These are phyloP conservation scores for Aporrectodea caliginosa DNA, from an alignment of 1,140 invertebrate genomes.

Conservation along the genomic window DNA sequence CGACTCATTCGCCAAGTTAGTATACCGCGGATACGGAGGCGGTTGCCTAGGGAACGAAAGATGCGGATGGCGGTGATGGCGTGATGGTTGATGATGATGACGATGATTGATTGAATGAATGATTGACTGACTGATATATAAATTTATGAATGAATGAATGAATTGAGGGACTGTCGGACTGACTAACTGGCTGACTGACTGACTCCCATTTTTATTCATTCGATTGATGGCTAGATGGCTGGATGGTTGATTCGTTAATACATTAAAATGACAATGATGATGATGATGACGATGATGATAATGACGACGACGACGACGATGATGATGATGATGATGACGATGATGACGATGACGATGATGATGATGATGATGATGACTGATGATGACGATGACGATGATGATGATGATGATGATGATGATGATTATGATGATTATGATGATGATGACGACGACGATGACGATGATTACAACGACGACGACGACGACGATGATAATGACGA, in stretches of 20 bases:
- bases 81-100: no score
- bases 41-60: no score
- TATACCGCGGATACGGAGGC: no score
- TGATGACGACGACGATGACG: background rate
- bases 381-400: background rate
- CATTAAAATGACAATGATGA: background rate
- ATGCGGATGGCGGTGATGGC: no score
- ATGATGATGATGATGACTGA: background rate
- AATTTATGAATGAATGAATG: no score
- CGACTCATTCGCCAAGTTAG: conserved; percentile 96
- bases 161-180: no score
- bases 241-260: no score
- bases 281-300: background rate
- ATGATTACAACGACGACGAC: background rate
- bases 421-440: background rate
- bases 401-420: background rate
- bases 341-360: background rate
- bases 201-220: no score
- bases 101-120: no score
- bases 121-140: no score
- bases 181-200: no score
- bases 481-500: background rate
- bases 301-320: background rate
- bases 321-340: background rate
- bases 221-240: no score